Evolutionary conservation across 2,888 invertebrate genomes (phyloP).

Genomic region (Apodemia zela): DNA sequence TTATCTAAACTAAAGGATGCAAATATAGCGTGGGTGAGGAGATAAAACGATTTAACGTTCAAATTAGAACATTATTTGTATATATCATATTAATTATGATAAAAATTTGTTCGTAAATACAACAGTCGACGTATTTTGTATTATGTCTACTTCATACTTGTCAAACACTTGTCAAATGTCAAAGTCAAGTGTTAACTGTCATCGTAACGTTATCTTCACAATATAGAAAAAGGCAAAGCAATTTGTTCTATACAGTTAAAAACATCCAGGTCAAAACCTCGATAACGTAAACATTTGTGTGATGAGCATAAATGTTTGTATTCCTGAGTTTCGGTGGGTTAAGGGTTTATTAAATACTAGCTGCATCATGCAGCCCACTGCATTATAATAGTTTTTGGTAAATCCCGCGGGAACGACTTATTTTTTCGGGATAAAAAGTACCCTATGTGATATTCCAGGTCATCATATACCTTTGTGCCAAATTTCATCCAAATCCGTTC

Average conservation of each 20-base stretch:
- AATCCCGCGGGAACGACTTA: too few relatives aligned
- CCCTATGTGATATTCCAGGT: too few relatives aligned
- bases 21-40: slow-evolving; percentile 8
- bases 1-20: slow-evolving; percentile 14
- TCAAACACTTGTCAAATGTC: neutral
- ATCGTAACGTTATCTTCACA: neutral
- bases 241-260: neutral
- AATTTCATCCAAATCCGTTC: too few relatives aligned
- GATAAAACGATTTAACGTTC: slow-evolving; percentile 4
- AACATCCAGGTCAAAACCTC: too few relatives aligned
- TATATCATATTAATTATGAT: neutral
- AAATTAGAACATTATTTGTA: slow-evolving; percentile 10
- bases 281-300: too few relatives aligned
- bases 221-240: neutral
- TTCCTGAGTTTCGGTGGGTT: too few relatives aligned
- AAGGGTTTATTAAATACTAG: too few relatives aligned
- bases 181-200: neutral
- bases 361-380: too few relatives aligned
- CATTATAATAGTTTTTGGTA: too few relatives aligned
- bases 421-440: too few relatives aligned
- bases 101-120: slow-evolving; percentile 10
- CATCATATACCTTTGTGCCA: too few relatives aligned
- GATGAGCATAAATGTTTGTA: too few relatives aligned
- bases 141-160: neutral
- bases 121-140: slow-evolving; percentile 11